A percentile compares a stretch with the other conserved stretches of the same genome.
phyloP scores from a whole-genome alignment of 1,140 invertebrate genomes.

The Stratiolaelaps scimitus region DNA sequence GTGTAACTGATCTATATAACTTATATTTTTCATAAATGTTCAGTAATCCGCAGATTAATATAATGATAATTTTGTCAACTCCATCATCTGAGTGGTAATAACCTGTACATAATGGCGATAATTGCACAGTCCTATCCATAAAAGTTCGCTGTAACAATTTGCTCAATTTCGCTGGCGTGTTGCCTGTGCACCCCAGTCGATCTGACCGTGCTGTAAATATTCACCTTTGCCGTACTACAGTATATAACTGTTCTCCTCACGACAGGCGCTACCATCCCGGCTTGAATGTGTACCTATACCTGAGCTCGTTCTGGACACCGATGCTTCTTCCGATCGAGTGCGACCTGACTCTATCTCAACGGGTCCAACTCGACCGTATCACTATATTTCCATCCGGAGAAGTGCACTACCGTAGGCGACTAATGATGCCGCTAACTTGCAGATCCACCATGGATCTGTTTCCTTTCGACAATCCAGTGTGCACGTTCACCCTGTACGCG shows the following conservation, averaged over 20 bases:
- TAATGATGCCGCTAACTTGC: background rate
- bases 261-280: conserved; percentile 7
- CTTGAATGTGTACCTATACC: background rate
- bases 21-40: no score
- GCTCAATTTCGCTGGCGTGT: no score
- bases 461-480: conserved; percentile 17
- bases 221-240: no score
- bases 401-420: conserved; percentile 3
- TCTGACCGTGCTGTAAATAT: no score
- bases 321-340: background rate
- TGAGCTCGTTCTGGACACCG: background rate
- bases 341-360: background rate
- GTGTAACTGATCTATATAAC: no score
- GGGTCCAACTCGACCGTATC: background rate
- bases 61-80: no score
- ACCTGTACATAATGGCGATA: no score
- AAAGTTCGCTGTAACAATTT: no score
- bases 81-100: no score
- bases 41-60: no score
- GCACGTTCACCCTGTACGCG: conserved; percentile 3
- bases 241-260: background rate
- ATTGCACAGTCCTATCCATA: no score
- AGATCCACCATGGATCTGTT: conserved; percentile 7
- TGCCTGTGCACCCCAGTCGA: no score
- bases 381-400: conserved; percentile 15